phyloP scores from a whole-genome alignment of 2,888 invertebrate species.

The Pterostichus niger region DNA sequence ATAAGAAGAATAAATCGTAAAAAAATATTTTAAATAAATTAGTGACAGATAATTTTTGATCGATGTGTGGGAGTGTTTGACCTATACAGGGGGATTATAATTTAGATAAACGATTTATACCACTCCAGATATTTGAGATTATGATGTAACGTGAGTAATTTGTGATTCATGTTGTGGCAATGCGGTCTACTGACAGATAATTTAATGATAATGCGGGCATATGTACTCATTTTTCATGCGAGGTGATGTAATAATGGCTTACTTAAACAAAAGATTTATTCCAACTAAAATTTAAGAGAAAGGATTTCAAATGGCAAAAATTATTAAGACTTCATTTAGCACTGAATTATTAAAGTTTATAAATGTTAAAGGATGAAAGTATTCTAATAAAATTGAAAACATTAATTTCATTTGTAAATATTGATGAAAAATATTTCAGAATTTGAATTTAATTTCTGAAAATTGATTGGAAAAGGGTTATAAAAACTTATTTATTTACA shows the following conservation, averaged over 20 bases:
- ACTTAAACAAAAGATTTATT: too few relatives aligned
- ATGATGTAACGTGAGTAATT: constrained; percentile 28
- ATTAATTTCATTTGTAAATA: too few relatives aligned
- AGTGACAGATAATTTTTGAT: constrained; percentile 14
- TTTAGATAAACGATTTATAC: neutral
- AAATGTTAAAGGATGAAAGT: too few relatives aligned
- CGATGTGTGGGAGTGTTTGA: constrained; percentile 22
- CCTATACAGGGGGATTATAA: neutral
- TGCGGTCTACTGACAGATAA: constrained; percentile 26
- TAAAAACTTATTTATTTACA: too few relatives aligned
- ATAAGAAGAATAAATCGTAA: neutral
- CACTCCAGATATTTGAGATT: constrained; percentile 18
- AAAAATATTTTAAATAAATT: constrained; percentile 7
- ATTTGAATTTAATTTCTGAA: too few relatives aligned
- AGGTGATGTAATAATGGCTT: neutral
- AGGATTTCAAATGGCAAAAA: too few relatives aligned
- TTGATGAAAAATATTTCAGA: too few relatives aligned
- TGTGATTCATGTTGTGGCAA: constrained; percentile 8
- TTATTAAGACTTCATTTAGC: too few relatives aligned
- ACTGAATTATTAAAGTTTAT: too few relatives aligned
- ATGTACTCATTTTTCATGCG: constrained; percentile 13
- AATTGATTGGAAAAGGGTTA: too few relatives aligned
- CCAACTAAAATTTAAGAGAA: neutral
- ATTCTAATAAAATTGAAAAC: too few relatives aligned
- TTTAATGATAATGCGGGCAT: constrained; percentile 5